Evolutionary conservation across 1,140 invertebrate species (phyloP), one percentile per base, ranked within the genome.

Genomic region (Archegozetes longisetosus): DNA sequence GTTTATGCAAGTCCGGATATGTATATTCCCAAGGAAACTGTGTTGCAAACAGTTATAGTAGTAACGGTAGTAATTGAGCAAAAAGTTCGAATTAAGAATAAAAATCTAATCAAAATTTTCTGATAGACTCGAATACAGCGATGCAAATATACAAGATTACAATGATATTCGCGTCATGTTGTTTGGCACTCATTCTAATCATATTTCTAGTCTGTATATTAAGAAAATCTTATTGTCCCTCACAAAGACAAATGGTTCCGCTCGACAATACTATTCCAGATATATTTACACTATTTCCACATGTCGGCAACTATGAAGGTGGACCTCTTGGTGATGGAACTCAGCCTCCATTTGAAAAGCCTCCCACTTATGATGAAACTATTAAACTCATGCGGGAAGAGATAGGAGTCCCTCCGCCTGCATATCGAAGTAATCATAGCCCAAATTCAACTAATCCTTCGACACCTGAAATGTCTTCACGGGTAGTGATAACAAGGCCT

Each of bases 101-200:
- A n/a, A n/a, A n/a, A n/a, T n/a, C n/a, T n/a, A n/a, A n/a, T n/a
- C n/a, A n/a, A n/a, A n/a, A n/a, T n/a, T n/a, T n/a, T n/a, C n/a
- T n/a, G n/a, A 40, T 17, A 40, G 32, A 40, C 6, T 40, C 32
- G 32, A 40, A 17, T 6, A 40, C 32, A 61, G 55, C 55, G 9
- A 47, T 57, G 20, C 29, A 69, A 66, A 62, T 52, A 2, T 60
- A 51, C 25, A 57, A 57, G 22, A 57, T 57, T 20, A 57, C 55
- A 25, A 57, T 57, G 55, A 57, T 57, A 28, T 57, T 57, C 17
- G 55, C 55, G 4, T 57, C 55, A 47, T 47, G 40, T 27, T 57
- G 55, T 25, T 26, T 57, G 23, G 46, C 55, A 23, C 47, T 57
- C 29, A 57, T 57, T 48, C 22, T 57, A n/a, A 24, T 57, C 17